Evolutionary conservation across 2,797 vertebrate genomes (phyloP).

Genomic region (Glossophaga mutica): DNA sequence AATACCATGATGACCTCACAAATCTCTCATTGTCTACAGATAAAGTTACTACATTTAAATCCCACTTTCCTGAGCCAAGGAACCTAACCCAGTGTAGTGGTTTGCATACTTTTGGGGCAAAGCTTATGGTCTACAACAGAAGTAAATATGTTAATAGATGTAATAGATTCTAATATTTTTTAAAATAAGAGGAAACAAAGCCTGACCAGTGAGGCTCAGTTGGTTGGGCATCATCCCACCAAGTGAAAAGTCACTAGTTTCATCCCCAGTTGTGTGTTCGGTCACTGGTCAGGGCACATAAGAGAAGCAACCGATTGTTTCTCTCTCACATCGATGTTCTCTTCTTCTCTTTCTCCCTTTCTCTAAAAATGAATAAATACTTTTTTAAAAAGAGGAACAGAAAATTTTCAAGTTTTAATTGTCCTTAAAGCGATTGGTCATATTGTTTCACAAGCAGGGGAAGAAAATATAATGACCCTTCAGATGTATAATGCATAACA

Average conservation of each 20-base stretch:
- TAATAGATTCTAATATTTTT: background rate
- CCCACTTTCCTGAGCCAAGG: slow-evolving; percentile 9
- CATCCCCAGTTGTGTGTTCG: too few relatives aligned
- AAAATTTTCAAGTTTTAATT: slow-evolving; percentile 65
- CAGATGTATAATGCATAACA: slow-evolving; percentile 57
- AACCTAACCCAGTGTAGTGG: background rate
- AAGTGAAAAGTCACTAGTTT: too few relatives aligned
- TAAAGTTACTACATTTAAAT: slow-evolving; percentile 14
- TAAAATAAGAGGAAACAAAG: slow-evolving; percentile 28
- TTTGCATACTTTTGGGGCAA: background rate
- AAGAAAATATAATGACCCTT: slow-evolving; percentile 57
- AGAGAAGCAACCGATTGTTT: too few relatives aligned
- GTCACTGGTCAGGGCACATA: too few relatives aligned
- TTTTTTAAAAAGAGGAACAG: slow-evolving; percentile 38
- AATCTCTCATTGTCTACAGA: background rate
- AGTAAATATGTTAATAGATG: background rate
- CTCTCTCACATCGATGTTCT: too few relatives aligned
- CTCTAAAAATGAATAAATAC: background rate
- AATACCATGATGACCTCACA: slow-evolving; percentile 3
- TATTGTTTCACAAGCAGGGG: slow-evolving; percentile 31
- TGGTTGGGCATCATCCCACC: too few relatives aligned
- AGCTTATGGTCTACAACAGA: background rate
- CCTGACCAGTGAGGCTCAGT: too few relatives aligned
- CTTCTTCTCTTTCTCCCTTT: too few relatives aligned
- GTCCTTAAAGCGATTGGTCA: slow-evolving; percentile 57